These are phyloP conservation scores for Xiphophorus hellerii DNA, from an alignment of 2,113 vertebrate genomes.

Conservation along the genomic window DNA sequence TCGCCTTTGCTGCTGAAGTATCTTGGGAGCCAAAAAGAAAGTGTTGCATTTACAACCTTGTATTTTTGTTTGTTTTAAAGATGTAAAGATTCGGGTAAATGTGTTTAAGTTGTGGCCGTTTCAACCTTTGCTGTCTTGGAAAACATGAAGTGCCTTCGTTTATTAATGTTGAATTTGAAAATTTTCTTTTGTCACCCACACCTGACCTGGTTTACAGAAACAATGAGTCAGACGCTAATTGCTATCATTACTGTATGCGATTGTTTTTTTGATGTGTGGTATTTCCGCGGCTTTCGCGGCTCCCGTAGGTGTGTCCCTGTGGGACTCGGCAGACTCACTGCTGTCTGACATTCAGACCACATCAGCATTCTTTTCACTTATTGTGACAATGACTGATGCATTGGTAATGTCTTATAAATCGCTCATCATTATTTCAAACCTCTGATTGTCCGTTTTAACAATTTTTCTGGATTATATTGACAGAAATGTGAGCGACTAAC, in stretches of 20 bases:
- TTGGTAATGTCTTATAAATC: constrained; percentile 24
- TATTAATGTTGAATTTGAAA: constrained; percentile 52
- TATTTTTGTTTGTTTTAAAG: constrained; percentile 22
- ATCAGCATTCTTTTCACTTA: constrained; percentile 64
- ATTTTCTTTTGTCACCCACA: neutral
- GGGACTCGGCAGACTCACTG: constrained; percentile 64
- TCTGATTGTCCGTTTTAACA: constrained; percentile 36
- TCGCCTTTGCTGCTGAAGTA: neutral
- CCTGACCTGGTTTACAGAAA: constrained; percentile 26
- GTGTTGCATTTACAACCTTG: neutral
- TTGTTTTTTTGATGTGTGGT: constrained; percentile 8
- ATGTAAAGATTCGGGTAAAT: neutral
- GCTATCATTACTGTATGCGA: constrained; percentile 1
- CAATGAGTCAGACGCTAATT: constrained; percentile 6
- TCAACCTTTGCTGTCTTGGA: constrained; percentile 11
- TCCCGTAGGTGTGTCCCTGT: constrained; percentile 61
- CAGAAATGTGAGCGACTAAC: constrained; percentile 12
- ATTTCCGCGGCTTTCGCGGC: constrained; percentile 37
- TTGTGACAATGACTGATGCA: constrained; percentile 28
- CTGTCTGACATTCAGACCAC: constrained; percentile 81
- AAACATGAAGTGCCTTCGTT: constrained; percentile 74
- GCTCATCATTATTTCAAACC: neutral
- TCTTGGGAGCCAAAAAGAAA: neutral
- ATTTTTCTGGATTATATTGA: constrained; percentile 16
- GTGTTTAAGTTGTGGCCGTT: constrained; percentile 10